These are phyloP conservation scores for Drosophila ohnishii DNA, from an alignment of 1,140 invertebrate species.

Conservation along the genomic window DNA sequence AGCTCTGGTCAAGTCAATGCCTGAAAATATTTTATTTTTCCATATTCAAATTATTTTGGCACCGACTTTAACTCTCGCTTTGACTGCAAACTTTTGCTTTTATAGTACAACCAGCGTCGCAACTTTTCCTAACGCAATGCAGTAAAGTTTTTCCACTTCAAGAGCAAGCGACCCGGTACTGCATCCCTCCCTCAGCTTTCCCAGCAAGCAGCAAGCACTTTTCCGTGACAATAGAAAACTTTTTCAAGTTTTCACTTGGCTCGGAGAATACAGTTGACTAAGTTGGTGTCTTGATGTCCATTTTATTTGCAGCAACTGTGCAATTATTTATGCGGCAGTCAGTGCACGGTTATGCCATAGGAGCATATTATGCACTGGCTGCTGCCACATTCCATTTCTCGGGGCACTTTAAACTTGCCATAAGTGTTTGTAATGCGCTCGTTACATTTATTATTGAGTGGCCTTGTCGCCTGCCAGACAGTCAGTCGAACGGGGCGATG, in stretches of 20 bases:
- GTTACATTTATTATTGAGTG: conserved; percentile 81
- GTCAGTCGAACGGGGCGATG: conserved; percentile 54
- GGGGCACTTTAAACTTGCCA: conserved; percentile 71
- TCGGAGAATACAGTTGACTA: conserved; percentile 57
- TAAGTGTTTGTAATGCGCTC: conserved; percentile 79
- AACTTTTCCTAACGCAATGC: conserved; percentile 66
- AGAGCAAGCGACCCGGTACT: conserved; percentile 55
- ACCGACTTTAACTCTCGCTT: conserved; percentile 73
- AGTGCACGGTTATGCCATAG: conserved; percentile 25
- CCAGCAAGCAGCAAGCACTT: conserved; percentile 33
- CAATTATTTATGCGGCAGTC: conserved; percentile 72
- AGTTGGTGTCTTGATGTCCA: conserved; percentile 75
- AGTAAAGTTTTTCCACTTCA: conserved; percentile 77
- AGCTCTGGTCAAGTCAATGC: conserved; percentile 37
- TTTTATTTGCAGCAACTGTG: conserved; percentile 74
- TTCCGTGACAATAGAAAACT: conserved; percentile 59
- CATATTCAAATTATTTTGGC: conserved; percentile 32
- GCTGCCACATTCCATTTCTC: conserved; percentile 35
- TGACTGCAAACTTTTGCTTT: conserved; percentile 76
- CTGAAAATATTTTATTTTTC: conserved; percentile 34
- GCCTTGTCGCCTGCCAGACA: conserved; percentile 51
- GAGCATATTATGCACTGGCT: conserved; percentile 4
- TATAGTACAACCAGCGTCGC: conserved; percentile 62
- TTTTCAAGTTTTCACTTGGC: conserved; percentile 70
- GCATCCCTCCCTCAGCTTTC: neutral